A percentile compares a stretch with the other conserved stretches of the same genome.
Conservation (phyloP, 2,113 vertebrate species). For the Neomonachus schauinslandi region DNA sequence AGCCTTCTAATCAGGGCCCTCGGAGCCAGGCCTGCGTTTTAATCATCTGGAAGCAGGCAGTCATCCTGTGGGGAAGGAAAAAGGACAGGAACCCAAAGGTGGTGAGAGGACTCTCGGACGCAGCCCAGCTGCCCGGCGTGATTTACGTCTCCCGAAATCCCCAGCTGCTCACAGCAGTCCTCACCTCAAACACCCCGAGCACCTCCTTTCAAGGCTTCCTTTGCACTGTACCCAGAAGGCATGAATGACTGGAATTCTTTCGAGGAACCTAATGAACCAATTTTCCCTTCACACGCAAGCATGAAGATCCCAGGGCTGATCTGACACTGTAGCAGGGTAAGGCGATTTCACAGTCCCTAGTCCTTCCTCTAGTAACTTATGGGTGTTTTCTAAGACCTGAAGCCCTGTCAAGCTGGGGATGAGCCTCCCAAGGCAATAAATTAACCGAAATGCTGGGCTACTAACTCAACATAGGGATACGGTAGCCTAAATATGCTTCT, state of each 20-base stretch:
- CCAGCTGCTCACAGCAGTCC: not conserved
- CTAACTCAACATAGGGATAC: not conserved
- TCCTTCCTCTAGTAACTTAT: not conserved
- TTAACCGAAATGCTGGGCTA: not conserved
- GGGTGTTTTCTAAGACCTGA: not conserved
- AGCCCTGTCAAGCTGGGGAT: not conserved
- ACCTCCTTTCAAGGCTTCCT: not conserved
- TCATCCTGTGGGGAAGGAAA: not conserved
- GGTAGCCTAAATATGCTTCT: not conserved
- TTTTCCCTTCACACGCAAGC: not conserved
- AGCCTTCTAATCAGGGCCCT: not conserved
- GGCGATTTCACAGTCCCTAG: rapidly evolving
- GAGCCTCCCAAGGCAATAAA: not conserved
- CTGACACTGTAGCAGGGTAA: not conserved
- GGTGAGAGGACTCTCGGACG: not conserved
- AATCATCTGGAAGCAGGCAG: not conserved
- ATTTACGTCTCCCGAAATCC: not conserved
- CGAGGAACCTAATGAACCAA: not conserved
- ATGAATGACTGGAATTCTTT: not conserved
- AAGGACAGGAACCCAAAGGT: not conserved
- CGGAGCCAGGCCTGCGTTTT: rapidly evolving
- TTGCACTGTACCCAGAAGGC: not conserved
- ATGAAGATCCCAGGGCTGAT: not conserved
- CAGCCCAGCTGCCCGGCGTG: not conserved
- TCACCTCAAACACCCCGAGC: not conserved